Conservation (phyloP, 1,140 invertebrate genomes). For the Cecropterus lyciades region DNA sequence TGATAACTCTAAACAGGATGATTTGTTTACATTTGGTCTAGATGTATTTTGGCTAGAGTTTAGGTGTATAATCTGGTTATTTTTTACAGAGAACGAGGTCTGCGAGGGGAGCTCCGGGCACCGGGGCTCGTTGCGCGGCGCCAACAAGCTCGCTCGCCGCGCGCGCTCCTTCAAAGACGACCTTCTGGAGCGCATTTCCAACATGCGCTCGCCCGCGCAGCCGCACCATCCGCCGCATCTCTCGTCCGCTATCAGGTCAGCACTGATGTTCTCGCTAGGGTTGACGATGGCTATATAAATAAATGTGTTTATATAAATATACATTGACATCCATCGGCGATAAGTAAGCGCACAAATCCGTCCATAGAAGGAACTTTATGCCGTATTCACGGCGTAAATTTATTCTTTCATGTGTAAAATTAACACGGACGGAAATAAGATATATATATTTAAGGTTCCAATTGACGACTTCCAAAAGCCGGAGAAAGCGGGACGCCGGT, state of each 20-base stretch:
- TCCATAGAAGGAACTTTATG: too few species aligned
- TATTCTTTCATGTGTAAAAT: too few species aligned
- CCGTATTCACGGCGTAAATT: too few species aligned
- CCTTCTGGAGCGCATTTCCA: constrained; percentile 93
- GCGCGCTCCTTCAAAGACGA: constrained; percentile 96
- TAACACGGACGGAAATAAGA: too few species aligned
- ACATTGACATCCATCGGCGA: too few species aligned
- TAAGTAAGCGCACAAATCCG: too few species aligned
- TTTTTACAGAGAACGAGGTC: constrained; percentile 71
- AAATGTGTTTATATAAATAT: too few species aligned
- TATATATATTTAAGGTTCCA: too few species aligned
- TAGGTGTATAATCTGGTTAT: constrained; percentile 27
- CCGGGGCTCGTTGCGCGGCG: constrained; percentile 88
- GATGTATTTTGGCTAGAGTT: not conserved
- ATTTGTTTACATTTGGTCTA: not conserved
- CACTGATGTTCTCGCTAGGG: not conserved
- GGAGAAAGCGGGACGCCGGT: too few species aligned
- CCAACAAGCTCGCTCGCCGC: constrained; percentile 91
- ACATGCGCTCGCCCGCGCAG: constrained; percentile 90
- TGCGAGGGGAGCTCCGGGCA: constrained; percentile 82
- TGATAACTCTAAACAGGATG: too few species aligned
- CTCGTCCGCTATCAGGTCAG: constrained; percentile 70
- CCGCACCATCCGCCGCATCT: constrained; percentile 75
- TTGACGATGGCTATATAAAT: not conserved
- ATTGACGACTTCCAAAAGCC: too few species aligned